A percentile compares a stretch with the other conserved stretches of the same genome.
Conservation (phyloP, 1,140 invertebrate species). For the Tenebrio molitor region DNA sequence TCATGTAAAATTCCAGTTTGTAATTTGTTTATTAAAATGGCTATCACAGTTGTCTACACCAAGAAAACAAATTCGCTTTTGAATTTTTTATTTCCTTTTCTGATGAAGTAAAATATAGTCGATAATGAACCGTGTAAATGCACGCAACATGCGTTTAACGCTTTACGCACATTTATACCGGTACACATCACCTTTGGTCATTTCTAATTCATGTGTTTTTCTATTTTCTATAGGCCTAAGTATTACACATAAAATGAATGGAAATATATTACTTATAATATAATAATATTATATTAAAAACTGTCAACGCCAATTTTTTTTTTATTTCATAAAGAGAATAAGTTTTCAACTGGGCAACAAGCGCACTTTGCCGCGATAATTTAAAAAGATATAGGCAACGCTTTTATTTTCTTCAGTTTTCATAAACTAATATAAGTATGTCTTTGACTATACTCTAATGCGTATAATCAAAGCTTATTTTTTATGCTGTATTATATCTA, state of each 20-base stretch:
- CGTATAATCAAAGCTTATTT: slow-evolving; percentile 38
- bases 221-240: slow-evolving; percentile 32
- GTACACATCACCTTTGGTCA: neutral
- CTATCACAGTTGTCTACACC: neutral
- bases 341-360: slow-evolving; percentile 29
- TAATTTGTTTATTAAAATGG: no score
- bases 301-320: slow-evolving; percentile 16
- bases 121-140: neutral
- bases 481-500: slow-evolving; percentile 27
- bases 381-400: slow-evolving; percentile 33
- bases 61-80: neutral
- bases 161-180: neutral
- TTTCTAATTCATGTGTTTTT: slow-evolving; percentile 25
- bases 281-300: slow-evolving; percentile 20
- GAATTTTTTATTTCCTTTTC: slow-evolving; percentile 16
- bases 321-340: slow-evolving; percentile 32
- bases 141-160: neutral
- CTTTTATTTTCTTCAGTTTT: slow-evolving; percentile 22
- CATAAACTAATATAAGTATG: slow-evolving; percentile 4
- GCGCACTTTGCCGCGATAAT: slow-evolving; percentile 36
- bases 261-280: neutral
- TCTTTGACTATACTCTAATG: slow-evolving; percentile 37
- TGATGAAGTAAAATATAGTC: slow-evolving; percentile 34
- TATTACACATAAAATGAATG: slow-evolving; percentile 29
- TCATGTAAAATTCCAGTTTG: no score